Percentiles rank a stretch among this genome's conserved stretches.
These are phyloP conservation scores for Aphelenchoides bicaudatus DNA, from an alignment of 2,888 invertebrate genomes.

Conservation along the genomic window DNA sequence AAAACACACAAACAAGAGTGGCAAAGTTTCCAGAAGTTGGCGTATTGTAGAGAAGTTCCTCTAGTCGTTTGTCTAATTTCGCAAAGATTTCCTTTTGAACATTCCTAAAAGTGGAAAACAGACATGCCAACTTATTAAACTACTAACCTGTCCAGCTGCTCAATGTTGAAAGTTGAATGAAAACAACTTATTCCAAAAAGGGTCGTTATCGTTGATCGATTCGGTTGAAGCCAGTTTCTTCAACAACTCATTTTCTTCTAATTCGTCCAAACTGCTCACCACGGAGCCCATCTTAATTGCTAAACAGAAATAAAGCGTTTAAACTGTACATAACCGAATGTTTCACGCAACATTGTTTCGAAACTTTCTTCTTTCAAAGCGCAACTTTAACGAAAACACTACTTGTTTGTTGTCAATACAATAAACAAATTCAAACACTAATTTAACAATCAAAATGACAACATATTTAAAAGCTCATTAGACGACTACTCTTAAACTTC, in stretches of 20 bases:
- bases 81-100: constrained; percentile 69
- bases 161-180: constrained; percentile 70
- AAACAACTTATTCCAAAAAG: constrained; percentile 88
- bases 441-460: too few species aligned
- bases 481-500: too few species aligned
- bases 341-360: neutral
- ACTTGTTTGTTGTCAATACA: too few species aligned
- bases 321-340: neutral
- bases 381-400: too few species aligned
- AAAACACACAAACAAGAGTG: constrained; percentile 79
- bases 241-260: constrained; percentile 41
- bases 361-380: too few species aligned
- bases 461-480: too few species aligned
- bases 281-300: constrained; percentile 36
- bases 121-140: neutral
- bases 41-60: constrained; percentile 75
- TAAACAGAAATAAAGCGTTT: neutral
- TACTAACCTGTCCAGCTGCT: constrained; percentile 46
- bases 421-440: too few species aligned
- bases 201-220: constrained; percentile 77
- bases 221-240: constrained; percentile 61
- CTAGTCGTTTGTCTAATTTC: constrained; percentile 66
- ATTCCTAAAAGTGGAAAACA: constrained; percentile 32
- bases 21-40: constrained; percentile 82
- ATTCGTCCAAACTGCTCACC: constrained; percentile 36